Conservation (phyloP, 1,140 invertebrate genomes). For the Holotrichia oblita region DNA sequence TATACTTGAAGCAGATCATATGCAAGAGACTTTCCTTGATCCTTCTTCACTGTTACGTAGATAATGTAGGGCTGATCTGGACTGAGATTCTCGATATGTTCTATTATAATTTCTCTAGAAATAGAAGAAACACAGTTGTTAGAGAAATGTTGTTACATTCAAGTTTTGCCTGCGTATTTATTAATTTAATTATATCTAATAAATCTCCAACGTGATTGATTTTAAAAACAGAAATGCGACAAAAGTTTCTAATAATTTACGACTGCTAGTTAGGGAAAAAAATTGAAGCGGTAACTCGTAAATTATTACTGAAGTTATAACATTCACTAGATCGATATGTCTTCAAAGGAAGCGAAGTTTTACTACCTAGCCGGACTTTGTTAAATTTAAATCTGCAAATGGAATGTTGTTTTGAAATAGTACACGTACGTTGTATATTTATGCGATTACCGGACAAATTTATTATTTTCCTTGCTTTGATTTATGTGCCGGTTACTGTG, state of each 20-base stretch:
- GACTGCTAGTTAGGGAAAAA: conserved; percentile 9
- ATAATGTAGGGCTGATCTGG: conserved; percentile 60
- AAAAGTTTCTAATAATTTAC: neutral
- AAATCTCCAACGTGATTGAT: too few relatives aligned
- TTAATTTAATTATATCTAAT: too few relatives aligned
- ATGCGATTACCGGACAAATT: conserved; percentile 7
- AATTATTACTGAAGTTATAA: conserved; percentile 8
- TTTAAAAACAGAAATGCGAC: neutral
- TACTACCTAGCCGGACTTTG: neutral
- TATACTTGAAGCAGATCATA: conserved; percentile 62
- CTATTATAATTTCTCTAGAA: conserved; percentile 60
- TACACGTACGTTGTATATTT: conserved; percentile 12
- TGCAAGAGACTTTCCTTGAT: conserved; percentile 61
- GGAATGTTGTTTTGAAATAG: conserved; percentile 19
- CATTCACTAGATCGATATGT: neutral
- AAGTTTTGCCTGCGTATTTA: too few relatives aligned
- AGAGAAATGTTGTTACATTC: too few relatives aligned
- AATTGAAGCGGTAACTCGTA: conserved; percentile 5
- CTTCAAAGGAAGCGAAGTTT: neutral
- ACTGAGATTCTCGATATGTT: conserved; percentile 60
- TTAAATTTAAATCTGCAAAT: neutral
- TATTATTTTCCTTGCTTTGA: neutral
- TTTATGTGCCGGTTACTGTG: neutral
- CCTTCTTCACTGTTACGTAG: conserved; percentile 62
- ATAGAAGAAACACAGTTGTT: conserved; percentile 18